Evolutionary conservation across 2,113 vertebrate genomes (phyloP).

Genomic region (Cyanistes caeruleus): DNA sequence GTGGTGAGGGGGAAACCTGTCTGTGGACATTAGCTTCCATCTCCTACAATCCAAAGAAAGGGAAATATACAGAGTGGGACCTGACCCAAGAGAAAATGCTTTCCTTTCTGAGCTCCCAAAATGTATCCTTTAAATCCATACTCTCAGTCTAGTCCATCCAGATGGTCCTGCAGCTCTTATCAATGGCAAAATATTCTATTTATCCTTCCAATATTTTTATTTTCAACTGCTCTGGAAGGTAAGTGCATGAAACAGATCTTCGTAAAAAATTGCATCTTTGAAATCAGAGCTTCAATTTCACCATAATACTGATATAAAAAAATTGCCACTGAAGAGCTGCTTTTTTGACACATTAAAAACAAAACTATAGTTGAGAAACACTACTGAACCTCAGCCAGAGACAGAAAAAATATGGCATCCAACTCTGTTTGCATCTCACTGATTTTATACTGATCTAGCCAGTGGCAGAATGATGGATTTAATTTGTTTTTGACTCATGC

Average conservation of each 20-base stretch:
- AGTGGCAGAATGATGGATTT: not conserved
- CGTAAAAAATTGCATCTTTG: not conserved
- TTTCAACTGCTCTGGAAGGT: not conserved
- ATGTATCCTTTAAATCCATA: not conserved
- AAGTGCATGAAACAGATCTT: not conserved
- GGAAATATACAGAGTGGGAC: not conserved
- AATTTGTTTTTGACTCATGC: not conserved
- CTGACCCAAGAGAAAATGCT: not conserved
- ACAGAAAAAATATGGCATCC: not conserved
- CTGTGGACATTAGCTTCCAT: not conserved
- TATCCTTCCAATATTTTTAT: not conserved
- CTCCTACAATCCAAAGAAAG: not conserved
- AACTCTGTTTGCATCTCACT: not conserved
- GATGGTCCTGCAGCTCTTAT: not conserved
- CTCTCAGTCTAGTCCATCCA: not conserved
- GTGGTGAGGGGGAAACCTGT: not conserved
- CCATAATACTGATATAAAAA: accelerated
- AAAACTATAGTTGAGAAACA: not conserved
- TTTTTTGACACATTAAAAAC: not conserved
- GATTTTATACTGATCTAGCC: not conserved
- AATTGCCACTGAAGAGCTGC: not conserved
- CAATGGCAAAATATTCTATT: not conserved
- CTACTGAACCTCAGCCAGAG: not conserved
- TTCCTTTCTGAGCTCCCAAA: not conserved
- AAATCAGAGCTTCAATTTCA: not conserved